Base-by-base conservation (phyloP, 2,888 invertebrate genomes). In the Flexamia atlantica region DNA sequence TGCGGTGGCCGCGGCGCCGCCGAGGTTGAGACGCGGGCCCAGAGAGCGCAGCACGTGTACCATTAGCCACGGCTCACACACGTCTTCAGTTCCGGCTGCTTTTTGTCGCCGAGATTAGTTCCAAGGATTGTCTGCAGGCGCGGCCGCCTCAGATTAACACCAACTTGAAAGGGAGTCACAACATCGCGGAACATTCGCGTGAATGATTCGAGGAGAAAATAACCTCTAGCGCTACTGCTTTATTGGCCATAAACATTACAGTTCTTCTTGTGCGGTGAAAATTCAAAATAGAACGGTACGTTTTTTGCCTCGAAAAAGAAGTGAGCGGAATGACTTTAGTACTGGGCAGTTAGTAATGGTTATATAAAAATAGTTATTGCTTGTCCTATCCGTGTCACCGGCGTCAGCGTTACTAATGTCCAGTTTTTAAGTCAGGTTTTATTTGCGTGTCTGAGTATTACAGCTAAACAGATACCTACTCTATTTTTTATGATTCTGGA, bases 31-130 rank as follows among this genome's bases (percentile, higher is more conserved):
- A 46, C 17, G 76, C 25, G 2, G 46, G 2, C 76, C 46, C 50
- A 23, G 12, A 76, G 76, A 50, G 23, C 76, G 76, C 76, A 76
- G 76, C 76, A 76, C 76, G 76, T 46, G 76, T 42, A 9, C 50
- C 46, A 46, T 76, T 72, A 9, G 72, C 72, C 23, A 72, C 72
- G 42, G 42, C 10, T 10, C n/a, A n/a, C 50, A 42, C 76, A 23
- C 28, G 76, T 76, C 28, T 23, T 46, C 76, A 25, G 76, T 46
- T 76, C 76, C 46, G 76, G 76, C 28, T 28, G 28, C 25, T 76
- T 76, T 76, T 76, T 76, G 76, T 76, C 46, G 36, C 72, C 72
- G 10, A 28, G 76, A 76, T 76, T 76, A 76, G 76, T 76, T 76
- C 76, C 76, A 36, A 42, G 25, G 46, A 46, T 46, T 42, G 46